Percentiles rank a stretch among this genome's conserved stretches.
Conservation (phyloP, 2,888 invertebrate genomes). For the Erpobdella octoculata region DNA sequence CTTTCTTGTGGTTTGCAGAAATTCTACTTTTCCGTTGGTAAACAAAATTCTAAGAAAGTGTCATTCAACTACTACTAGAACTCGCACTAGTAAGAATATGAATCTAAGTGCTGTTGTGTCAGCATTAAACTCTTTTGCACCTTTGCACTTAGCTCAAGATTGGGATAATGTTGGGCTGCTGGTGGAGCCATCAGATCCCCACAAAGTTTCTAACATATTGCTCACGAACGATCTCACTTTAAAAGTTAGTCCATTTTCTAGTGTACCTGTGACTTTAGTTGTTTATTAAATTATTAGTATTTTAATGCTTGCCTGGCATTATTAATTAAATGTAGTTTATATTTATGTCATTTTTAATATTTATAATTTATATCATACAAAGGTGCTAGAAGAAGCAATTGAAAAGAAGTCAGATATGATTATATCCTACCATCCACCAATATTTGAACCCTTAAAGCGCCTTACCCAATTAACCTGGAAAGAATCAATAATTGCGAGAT, state of each 20-base stretch:
- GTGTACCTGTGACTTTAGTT: too few relatives aligned
- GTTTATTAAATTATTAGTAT: not conserved
- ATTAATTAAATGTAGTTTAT: not conserved
- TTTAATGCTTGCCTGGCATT: not conserved
- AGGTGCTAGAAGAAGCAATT: constrained; percentile 71
- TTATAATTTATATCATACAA: constrained; percentile 61
- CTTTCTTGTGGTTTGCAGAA: too few relatives aligned
- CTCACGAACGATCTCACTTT: constrained; percentile 74
- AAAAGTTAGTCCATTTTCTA: not conserved
- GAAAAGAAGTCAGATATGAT: constrained; percentile 66
- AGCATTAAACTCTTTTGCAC: constrained; percentile 42
- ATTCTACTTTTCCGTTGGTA: too few relatives aligned
- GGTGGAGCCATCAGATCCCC: constrained; percentile 64
- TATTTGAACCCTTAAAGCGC: constrained; percentile 75
- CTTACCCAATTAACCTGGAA: constrained; percentile 63
- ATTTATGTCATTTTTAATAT: not conserved
- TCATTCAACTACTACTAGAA: too few relatives aligned
- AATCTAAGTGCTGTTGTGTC: constrained; percentile 36
- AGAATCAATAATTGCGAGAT: constrained; percentile 70
- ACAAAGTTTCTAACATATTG: constrained; percentile 62
- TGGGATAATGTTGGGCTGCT: constrained; percentile 94
- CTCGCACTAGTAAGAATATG: constrained; percentile 31
- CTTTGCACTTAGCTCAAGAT: constrained; percentile 60
- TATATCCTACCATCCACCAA: constrained; percentile 89
- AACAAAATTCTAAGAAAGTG: too few relatives aligned